Evolutionary conservation across 2,888 invertebrate species (phyloP).

Genomic region (Exephanes ischioxanthus): DNA sequence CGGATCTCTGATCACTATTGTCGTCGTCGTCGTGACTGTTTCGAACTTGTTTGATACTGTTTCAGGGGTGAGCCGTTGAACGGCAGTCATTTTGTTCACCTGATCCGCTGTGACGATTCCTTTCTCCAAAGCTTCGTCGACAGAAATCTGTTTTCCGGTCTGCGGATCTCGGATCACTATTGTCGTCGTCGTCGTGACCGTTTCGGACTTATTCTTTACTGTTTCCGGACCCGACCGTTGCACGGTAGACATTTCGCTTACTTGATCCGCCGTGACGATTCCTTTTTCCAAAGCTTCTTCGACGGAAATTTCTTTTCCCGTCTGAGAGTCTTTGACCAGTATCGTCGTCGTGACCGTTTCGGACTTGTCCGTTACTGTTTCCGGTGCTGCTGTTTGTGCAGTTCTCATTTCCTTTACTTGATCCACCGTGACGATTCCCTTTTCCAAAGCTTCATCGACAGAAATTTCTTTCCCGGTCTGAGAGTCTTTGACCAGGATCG

Average conservation of each 20-base stretch:
- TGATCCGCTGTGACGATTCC: constrained; percentile 86
- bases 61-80: not conserved
- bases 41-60: not conserved
- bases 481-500: constrained; percentile 59
- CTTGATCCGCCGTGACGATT: not conserved
- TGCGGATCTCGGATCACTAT: constrained; percentile 68
- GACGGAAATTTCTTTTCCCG: constrained; percentile 3
- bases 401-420: not conserved
- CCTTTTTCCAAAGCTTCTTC: constrained; percentile 5
- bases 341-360: not conserved
- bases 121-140: constrained; percentile 88
- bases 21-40: not conserved
- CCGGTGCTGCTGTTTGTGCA: not conserved
- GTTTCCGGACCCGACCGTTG: not conserved
- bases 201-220: not conserved
- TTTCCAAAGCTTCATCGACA: constrained; percentile 87
- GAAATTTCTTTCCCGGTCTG: constrained; percentile 86
- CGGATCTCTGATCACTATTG: constrained; percentile 60
- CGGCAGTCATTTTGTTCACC: not conserved
- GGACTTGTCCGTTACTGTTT: not conserved
- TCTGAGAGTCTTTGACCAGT: not conserved
- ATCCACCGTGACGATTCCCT: constrained; percentile 86
- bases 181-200: constrained; percentile 63
- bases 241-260: not conserved
- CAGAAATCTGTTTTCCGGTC: constrained; percentile 86